Base-by-base conservation (phyloP, 2,113 vertebrate genomes). In the Paedocypris sp. region DNA sequence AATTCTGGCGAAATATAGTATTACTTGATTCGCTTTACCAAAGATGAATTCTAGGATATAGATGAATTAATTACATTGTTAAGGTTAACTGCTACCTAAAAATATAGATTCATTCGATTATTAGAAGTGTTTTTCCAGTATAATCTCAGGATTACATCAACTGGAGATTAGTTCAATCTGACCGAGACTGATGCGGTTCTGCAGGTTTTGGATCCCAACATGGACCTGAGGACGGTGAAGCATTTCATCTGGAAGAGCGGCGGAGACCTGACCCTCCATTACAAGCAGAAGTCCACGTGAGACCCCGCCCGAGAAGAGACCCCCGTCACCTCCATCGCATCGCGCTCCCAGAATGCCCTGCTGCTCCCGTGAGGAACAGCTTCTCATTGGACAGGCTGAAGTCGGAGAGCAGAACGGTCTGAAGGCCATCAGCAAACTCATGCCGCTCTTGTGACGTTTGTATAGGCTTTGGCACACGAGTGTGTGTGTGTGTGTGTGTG, bases 181-280 rank as follows among this genome's bases (percentile, higher is more conserved):
- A n/a, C n/a, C n/a, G n/a, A n/a, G n/a, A n/a, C n/a, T 5, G 35
- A 3, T 15, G 16, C 2, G 10, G 19, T 72, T 1, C 57, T 41
- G 8, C 0, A 99, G 95, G 91, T 98, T 78, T 85, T 99, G 72
- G 95, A 99, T 76, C 92, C 95, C 4, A 99, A 97, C 72, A 98
- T 99, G 93, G 95, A 99, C 85, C 91, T 99, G 74, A 86, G 95
- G 49, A 98, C 95, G 71, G 86, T 87, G 54, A 87, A 87, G 80
- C 84, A 87, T 77, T 99, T 99, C 87, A 93, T 99, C 74, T 99
- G 94, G 93, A 99, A 99, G 85, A 98, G 93, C 0, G 93, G 94
- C 0, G 95, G 95, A 1, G 95, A 99, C 75, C 87, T 99, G 76
- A 99, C 95, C 0, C 91, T 98, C 66, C 94, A 99, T 66, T 99